Base-by-base conservation (phyloP, 2,113 vertebrate genomes). In the Melanerpes aurifrons region DNA sequence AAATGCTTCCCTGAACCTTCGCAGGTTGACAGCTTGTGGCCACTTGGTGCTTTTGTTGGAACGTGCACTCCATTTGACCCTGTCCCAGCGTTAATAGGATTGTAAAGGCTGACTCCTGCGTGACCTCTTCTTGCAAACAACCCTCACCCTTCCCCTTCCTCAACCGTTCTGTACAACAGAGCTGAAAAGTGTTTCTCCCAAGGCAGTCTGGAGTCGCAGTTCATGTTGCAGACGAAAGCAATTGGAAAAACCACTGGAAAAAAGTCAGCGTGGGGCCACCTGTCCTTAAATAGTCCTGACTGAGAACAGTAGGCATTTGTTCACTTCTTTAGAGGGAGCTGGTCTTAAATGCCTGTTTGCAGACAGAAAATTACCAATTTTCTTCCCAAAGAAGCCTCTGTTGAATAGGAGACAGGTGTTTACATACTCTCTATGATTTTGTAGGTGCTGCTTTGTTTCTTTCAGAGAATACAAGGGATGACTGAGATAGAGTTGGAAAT, bases 11-110 rank as follows among this genome's bases (percentile, higher is more conserved):
- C 25, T 71, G 87, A 72, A 92, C 95, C 82, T 85, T 92, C 35
- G 78, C 86, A 53, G 94, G 89, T 89, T 93, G 96, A 91, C 89
- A 96, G 96, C 90, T 86, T 92, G 91, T 87, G 92, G 95, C 92
- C 96, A 95, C 95, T 96, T 95, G 94, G 92, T 90, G 95, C 95
- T 74, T 92, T 91, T 77, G 95, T 81, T 92, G 86, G 85, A 75
- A 79, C 93, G 85, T 97, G 97, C 96, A 96, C 97, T 97, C 91
- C 84, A 9, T 61, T 92, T 97, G 97, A 97, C 97, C 97, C 96
- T 96, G 93, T 91, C 93, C 62, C 87, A 53, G 87, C 93, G 95
- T 95, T 97, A 97, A 96, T 96, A 90, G 95, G 96, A 97, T 97
- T 97, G 97, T 94, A 95, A 92, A 96, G 92, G 89, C 93, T 97